phyloP scores from a whole-genome alignment of 2,113 vertebrate genomes.

The Apeltes quadracus region DNA sequence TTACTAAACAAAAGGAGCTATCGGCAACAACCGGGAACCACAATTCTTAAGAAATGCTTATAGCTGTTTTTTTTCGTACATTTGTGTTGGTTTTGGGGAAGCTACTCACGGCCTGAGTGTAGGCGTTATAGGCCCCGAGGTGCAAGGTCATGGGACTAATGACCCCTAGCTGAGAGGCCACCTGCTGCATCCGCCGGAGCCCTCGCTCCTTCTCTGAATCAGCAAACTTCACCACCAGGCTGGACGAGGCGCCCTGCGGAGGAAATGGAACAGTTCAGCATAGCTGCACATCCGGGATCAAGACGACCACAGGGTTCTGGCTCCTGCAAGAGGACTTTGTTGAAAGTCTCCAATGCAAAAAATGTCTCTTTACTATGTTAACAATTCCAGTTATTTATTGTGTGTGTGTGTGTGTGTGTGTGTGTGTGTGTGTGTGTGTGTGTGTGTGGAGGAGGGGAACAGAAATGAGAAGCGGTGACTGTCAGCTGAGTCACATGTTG shows the following conservation, averaged over 20 bases:
- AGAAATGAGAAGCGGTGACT: constrained; percentile 64
- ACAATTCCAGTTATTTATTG: not conserved
- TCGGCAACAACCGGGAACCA: not conserved
- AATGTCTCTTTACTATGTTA: not conserved
- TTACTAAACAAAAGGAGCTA: not conserved
- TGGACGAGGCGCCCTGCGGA: constrained; percentile 91
- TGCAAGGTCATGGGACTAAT: constrained; percentile 95
- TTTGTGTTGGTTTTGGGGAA: not conserved
- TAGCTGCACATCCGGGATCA: not conserved
- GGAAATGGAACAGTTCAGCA: constrained; percentile 13
- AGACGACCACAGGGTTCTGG: not conserved
- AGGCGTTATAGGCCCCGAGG: constrained; percentile 94
- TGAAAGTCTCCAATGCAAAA: not conserved
- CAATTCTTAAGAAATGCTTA: constrained; percentile 6
- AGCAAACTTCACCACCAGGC: constrained; percentile 96
- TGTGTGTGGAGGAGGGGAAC: constrained; percentile 46
- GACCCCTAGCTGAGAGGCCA: constrained; percentile 93
- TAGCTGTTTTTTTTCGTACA: not conserved
- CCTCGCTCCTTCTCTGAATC: constrained; percentile 95
- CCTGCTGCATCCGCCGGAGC: constrained; percentile 94
- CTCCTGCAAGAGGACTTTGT: not conserved
- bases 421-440: constrained; percentile 14
- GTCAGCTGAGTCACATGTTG: constrained; percentile 60
- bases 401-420: constrained; percentile 17
- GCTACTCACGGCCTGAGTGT: constrained; percentile 90